phyloP scores from a whole-genome alignment of 2,113 vertebrate species.

The Archilochus colubris region DNA sequence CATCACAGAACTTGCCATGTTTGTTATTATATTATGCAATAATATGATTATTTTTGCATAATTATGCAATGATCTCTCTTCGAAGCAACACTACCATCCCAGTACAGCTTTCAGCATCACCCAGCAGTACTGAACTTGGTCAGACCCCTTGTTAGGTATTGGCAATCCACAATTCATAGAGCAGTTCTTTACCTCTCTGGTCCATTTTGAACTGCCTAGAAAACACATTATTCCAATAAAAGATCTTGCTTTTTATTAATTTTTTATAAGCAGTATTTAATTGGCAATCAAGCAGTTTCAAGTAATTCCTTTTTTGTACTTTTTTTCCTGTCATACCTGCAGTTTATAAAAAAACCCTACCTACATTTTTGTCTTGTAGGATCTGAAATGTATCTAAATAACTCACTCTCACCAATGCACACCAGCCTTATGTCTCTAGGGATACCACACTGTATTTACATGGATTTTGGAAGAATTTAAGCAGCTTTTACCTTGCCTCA shows the following conservation, averaged over 20 bases:
- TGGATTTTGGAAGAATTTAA: neutral
- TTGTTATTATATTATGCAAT: neutral
- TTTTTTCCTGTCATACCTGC: neutral
- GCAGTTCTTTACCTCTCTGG: neutral
- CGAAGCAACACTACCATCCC: neutral
- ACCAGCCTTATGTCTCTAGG: neutral
- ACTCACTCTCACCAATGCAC: neutral
- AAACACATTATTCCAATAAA: neutral
- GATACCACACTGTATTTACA: neutral
- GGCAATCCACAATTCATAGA: neutral
- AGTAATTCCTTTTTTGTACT: neutral
- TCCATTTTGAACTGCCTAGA: neutral
- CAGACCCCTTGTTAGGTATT: neutral
- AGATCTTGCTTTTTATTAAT: neutral
- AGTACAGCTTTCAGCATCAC: neutral
- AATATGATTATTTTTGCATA: neutral
- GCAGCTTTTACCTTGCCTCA: neutral
- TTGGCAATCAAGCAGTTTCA: neutral
- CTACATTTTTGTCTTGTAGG: neutral
- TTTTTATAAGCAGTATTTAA: neutral
- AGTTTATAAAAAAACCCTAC: accelerated
- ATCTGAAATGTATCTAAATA: neutral
- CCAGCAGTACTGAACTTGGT: neutral
- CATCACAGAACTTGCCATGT: neutral
- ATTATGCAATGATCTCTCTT: neutral